Evolutionary conservation across 1,140 invertebrate species (phyloP).

Genomic region (Platorchestia sp.): DNA sequence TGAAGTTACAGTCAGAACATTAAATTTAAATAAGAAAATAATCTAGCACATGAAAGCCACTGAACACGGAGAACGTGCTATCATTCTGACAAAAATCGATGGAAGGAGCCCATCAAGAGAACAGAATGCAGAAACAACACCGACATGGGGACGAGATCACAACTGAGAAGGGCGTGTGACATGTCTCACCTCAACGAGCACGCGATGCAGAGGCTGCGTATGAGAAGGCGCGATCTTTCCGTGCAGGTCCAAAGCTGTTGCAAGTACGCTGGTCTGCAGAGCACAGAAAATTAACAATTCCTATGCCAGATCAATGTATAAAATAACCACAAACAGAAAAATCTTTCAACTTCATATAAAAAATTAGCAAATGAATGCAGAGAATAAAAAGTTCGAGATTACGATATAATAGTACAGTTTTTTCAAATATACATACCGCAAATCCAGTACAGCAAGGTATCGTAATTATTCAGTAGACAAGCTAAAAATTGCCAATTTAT

Average conservation of each 20-base stretch:
- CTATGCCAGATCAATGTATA: too few species aligned
- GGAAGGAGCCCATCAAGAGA: too few species aligned
- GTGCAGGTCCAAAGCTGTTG: conserved; percentile 84
- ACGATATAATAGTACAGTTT: background rate
- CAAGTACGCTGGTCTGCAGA: conserved; percentile 78
- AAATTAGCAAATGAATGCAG: background rate
- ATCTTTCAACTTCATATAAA: background rate
- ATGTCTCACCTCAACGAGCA: conserved; percentile 78
- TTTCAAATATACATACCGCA: background rate
- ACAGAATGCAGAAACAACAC: too few species aligned
- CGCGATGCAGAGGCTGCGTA: conserved; percentile 88
- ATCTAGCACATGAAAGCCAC: too few species aligned
- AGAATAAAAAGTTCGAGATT: background rate
- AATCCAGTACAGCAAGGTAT: background rate
- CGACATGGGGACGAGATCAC: background rate
- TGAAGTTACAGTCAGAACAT: too few species aligned
- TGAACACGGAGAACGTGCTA: too few species aligned
- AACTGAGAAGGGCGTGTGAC: background rate
- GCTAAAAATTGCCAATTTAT: background rate
- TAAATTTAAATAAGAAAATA: too few species aligned
- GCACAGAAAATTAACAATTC: background rate
- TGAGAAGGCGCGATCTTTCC: conserved; percentile 84
- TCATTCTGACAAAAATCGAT: too few species aligned
- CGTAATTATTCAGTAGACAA: background rate
- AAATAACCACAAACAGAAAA: too few species aligned